Evolutionary conservation across 2,888 invertebrate species (phyloP), one percentile per base, ranked within the genome.

Genomic region (Globia sparganii): DNA sequence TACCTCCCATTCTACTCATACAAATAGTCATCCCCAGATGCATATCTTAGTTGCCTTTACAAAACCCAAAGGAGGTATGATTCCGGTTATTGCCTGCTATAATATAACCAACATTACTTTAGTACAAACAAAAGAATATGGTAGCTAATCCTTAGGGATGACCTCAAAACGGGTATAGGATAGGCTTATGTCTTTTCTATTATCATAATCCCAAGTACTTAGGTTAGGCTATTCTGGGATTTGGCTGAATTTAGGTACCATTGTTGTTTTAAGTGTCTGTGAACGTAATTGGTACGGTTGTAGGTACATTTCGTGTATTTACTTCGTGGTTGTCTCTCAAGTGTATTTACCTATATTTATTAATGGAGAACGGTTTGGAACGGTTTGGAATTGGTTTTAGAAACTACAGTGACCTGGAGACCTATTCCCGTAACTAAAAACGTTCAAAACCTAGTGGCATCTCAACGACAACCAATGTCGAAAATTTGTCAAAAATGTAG

Each of bases 51-150:
- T 74, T 37, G 11, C 31, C 65, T 31, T 40, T 31, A 70, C 18
- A 56, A 75, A 69, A 49, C 61, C 61, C 40, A 4, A 0, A 25
- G 25, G 28, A 34, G 6, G 70, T 21, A 46, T 53, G 4, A 49
- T 70, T 56, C 21, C 53, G 6, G n/a, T 65, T 56, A 70, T 61
- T 56, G 61, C 59, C 43, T 43, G 40, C 34, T 34, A 62, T 49
- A 59, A 21, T 37, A 65, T 46, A 69, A 31, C 31, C 13, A 46
- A 31, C 43, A 75, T 46, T 61, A 80, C 37, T 46, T 25, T 31
- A 73, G 56, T 34, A 66, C 34, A 49, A 81, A 71, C 77, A 81
- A 76, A 71, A 81, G 34, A 71, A 71, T 76, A 81, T 43, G 25
- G 15, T n/a, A 53, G 8, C 15, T 53, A 81, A 71, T 40, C 81